Percentiles rank a stretch among this genome's conserved stretches.
Conservation (phyloP, 2,113 vertebrate species). For the Oplegnathus fasciatus region DNA sequence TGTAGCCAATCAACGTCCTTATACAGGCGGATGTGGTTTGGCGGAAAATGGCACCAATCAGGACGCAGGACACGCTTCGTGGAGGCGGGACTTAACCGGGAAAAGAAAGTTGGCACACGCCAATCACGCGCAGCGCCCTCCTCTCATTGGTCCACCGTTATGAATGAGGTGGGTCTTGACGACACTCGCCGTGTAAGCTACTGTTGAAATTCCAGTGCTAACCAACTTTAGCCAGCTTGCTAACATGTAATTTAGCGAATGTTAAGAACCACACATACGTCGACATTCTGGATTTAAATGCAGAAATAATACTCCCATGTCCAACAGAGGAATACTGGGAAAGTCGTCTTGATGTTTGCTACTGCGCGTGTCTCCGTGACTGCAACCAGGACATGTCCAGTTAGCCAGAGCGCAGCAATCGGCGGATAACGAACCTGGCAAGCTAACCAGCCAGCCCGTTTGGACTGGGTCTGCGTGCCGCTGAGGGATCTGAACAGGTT, state of each 20-base stretch:
- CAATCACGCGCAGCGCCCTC: constrained; percentile 57
- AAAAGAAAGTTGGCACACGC: constrained; percentile 39
- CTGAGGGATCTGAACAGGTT: constrained; percentile 68
- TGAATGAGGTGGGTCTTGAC: constrained; percentile 69
- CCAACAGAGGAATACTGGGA: not conserved
- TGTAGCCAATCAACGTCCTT: constrained; percentile 60
- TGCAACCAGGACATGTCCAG: constrained; percentile 72
- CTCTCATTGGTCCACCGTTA: constrained; percentile 50
- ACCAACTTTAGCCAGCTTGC: constrained; percentile 84
- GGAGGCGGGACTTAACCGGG: constrained; percentile 56
- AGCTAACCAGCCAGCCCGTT: constrained; percentile 58
- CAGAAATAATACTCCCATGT: not conserved
- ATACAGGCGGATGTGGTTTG: constrained; percentile 62
- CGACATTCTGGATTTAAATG: constrained; percentile 10
- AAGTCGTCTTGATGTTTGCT: constrained; percentile 64
- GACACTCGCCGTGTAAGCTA: constrained; percentile 71
- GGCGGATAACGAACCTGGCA: constrained; percentile 68
- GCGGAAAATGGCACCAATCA: constrained; percentile 62
- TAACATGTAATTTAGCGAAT: constrained; percentile 76
- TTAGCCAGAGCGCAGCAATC: constrained; percentile 73
- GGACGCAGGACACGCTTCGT: not conserved
- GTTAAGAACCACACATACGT: constrained; percentile 22
- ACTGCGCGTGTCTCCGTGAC: constrained; percentile 53
- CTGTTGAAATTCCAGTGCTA: constrained; percentile 86
- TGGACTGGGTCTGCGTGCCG: constrained; percentile 57